phyloP scores from a whole-genome alignment of 2,797 vertebrate species.

The Rhinophrynus dorsalis region DNA sequence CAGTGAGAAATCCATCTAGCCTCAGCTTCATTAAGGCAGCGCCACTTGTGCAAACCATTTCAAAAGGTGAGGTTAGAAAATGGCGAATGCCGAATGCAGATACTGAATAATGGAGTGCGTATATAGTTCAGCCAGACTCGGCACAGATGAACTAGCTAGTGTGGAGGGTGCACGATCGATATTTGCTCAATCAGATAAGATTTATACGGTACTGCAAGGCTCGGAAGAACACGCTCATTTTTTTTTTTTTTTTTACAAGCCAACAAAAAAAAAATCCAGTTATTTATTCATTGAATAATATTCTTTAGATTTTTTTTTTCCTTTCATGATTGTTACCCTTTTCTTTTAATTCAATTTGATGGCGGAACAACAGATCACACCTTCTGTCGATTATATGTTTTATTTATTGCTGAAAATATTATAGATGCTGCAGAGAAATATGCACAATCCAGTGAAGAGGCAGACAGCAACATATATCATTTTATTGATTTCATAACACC shows the following conservation, averaged over 20 bases:
- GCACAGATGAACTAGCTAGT: background rate
- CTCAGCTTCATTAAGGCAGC: conserved; percentile 11
- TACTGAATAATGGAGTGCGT: conserved; percentile 14
- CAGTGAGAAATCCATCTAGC: conserved; percentile 7
- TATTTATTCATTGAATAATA: conserved; percentile 1
- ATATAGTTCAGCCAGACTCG: background rate
- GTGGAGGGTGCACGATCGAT: conserved; percentile 12
- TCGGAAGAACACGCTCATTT: background rate
- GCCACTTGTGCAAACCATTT: conserved; percentile 5
- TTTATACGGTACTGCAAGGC: background rate
- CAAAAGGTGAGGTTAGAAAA: conserved; percentile 9
- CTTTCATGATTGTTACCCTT: background rate
- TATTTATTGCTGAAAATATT: no score
- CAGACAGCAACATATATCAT: no score
- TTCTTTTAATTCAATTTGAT: background rate
- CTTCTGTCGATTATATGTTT: no score
- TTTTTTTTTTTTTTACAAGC: no score
- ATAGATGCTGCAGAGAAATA: no score
- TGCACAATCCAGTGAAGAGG: no score
- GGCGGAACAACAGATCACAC: background rate
- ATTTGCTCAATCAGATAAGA: conserved; percentile 16
- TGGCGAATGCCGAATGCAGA: background rate
- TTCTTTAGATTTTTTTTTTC: background rate
- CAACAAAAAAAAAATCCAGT: no score
- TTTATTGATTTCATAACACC: no score